A percentile compares a stretch with the other conserved stretches of the same genome.
Conservation (phyloP, 2,113 vertebrate genomes). For the Alaudala cheleensis region DNA sequence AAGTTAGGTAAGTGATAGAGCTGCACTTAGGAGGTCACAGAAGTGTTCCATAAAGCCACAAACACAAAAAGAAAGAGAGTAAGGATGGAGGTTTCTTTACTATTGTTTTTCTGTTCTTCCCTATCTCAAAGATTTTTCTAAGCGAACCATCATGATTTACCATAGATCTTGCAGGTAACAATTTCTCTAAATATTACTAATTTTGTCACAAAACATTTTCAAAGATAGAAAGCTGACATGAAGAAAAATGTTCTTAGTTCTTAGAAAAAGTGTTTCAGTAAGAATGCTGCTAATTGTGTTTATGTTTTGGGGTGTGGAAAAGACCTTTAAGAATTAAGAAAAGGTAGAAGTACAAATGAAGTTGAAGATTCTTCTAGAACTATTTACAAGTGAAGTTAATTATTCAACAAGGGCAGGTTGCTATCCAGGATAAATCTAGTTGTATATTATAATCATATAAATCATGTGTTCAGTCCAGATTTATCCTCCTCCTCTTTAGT, state of each 20-base stretch:
- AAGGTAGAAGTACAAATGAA: background rate
- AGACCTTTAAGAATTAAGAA: background rate
- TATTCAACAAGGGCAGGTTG: background rate
- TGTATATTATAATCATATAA: background rate
- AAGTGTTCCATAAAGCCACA: background rate
- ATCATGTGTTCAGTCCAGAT: background rate
- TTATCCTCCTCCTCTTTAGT: background rate
- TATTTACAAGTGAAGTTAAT: slow-evolving; percentile 4
- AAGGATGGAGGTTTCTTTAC: background rate
- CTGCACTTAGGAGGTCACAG: background rate
- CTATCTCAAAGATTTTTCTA: background rate
- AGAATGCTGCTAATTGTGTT: background rate
- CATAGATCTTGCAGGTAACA: background rate
- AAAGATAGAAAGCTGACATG: background rate
- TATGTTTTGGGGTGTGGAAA: background rate
- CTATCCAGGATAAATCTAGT: background rate
- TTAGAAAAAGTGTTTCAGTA: background rate
- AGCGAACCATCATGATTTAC: background rate
- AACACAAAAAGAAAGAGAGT: background rate
- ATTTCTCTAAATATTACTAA: background rate
- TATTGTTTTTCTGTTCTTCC: background rate
- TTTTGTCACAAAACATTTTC: background rate
- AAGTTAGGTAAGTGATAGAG: background rate
- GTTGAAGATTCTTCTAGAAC: background rate
- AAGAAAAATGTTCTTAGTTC: background rate